Conservation (phyloP, 2,113 vertebrate genomes). For the Perca fluviatilis region DNA sequence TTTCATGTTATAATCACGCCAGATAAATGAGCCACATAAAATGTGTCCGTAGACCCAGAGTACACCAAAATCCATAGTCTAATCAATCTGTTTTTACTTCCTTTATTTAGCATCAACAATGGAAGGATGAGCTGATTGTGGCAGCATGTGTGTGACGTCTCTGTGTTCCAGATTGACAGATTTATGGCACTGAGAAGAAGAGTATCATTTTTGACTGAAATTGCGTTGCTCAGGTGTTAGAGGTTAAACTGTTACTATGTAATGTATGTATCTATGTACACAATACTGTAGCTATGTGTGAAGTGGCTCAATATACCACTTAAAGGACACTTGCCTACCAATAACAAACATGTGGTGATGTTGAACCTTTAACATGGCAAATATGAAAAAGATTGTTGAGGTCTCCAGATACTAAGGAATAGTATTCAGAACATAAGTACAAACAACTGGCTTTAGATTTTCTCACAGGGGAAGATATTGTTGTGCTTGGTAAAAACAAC, state of each 20-base stretch:
- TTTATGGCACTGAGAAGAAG: too few relatives aligned
- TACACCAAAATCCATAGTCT: too few relatives aligned
- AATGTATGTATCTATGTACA: too few relatives aligned
- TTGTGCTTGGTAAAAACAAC: conserved; percentile 2
- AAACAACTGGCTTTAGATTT: neutral
- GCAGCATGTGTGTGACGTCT: too few relatives aligned
- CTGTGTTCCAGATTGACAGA: too few relatives aligned
- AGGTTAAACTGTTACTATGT: neutral
- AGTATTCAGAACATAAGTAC: neutral
- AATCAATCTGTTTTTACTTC: too few relatives aligned
- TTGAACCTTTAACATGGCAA: too few relatives aligned
- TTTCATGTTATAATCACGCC: neutral
- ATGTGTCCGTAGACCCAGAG: neutral
- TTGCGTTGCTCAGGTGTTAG: neutral
- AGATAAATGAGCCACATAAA: conserved; percentile 14
- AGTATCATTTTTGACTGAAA: too few relatives aligned
- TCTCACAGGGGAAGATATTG: neutral
- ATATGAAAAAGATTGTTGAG: neutral
- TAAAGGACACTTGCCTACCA: neutral
- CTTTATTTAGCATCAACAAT: too few relatives aligned
- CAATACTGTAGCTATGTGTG: neutral
- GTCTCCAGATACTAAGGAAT: neutral
- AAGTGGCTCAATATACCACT: neutral
- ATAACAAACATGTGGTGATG: neutral
- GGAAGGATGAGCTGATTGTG: too few relatives aligned